phyloP scores from a whole-genome alignment of 2,797 vertebrate genomes.

The Epinephelus awoara region DNA sequence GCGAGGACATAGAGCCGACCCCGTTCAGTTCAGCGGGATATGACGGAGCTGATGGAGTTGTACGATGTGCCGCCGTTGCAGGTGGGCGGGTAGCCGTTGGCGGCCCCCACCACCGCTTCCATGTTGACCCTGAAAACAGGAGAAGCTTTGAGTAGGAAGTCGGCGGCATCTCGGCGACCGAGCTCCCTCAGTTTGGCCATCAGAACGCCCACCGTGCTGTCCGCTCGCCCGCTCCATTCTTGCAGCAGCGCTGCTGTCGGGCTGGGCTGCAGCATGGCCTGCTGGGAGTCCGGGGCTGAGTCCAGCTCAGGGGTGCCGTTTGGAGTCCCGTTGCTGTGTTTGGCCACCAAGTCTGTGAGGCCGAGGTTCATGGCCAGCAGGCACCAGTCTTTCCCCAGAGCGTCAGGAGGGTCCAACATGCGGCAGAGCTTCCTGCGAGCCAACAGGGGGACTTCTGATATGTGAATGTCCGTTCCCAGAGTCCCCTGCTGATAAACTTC shows the following conservation, averaged over 20 bases:
- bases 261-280: constrained; percentile 84
- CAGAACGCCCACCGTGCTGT: constrained; percentile 92
- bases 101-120: constrained; percentile 85
- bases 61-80: constrained; percentile 97
- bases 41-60: constrained; percentile 98
- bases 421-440: constrained; percentile 94
- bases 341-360: constrained; percentile 95
- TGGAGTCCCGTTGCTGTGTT: constrained; percentile 87
- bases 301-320: constrained; percentile 81
- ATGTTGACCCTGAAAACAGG: constrained; percentile 93
- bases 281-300: constrained; percentile 43
- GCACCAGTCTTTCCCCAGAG: constrained; percentile 99
- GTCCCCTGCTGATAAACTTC: constrained; percentile 93
- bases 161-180: constrained; percentile 94
- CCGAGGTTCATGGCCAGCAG: constrained; percentile 98
- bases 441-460: constrained; percentile 91
- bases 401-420: constrained; percentile 95
- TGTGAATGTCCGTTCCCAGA: constrained; percentile 91
- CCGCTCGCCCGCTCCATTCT: constrained; percentile 91
- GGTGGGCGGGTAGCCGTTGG: constrained; percentile 89
- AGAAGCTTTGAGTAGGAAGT: constrained; percentile 94
- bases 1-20: constrained; percentile 2
- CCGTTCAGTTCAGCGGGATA: constrained; percentile 90
- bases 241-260: constrained; percentile 93
- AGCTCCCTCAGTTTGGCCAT: constrained; percentile 95